Evolutionary conservation across 2,888 invertebrate genomes (phyloP).

Genomic region (Sclerodermus sp.): DNA sequence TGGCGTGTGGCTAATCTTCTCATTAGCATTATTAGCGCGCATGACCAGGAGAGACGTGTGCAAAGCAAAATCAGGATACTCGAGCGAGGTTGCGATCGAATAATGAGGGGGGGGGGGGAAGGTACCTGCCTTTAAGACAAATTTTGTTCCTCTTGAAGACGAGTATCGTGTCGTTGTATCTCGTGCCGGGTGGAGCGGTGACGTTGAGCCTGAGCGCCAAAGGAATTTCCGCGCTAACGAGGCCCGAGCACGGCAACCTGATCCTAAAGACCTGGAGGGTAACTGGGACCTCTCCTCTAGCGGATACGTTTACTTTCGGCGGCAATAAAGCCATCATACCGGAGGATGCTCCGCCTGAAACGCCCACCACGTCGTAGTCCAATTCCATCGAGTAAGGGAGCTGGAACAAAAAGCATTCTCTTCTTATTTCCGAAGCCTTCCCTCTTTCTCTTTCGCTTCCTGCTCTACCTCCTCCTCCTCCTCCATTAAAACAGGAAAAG

Average conservation of each 20-base stretch:
- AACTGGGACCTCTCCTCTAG: constrained; percentile 77
- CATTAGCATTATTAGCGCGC: no score
- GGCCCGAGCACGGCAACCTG: constrained; percentile 80
- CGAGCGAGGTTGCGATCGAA: not conserved
- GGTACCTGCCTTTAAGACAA: constrained; percentile 81
- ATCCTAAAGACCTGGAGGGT: constrained; percentile 76
- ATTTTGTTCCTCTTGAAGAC: constrained; percentile 85
- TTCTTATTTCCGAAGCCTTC: no score
- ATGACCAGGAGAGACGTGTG: no score
- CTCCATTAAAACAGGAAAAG: no score
- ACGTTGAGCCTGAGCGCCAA: constrained; percentile 82
- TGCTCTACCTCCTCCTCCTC: no score
- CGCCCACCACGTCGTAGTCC: constrained; percentile 70
- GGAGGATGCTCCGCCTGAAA: constrained; percentile 41
- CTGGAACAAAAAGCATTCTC: constrained; percentile 61
- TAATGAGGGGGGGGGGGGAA: no score
- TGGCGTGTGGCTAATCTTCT: no score
- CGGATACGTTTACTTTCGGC: constrained; percentile 82
- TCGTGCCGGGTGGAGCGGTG: constrained; percentile 68
- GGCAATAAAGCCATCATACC: constrained; percentile 67
- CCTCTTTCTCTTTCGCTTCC: no score
- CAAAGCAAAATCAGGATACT: no score
- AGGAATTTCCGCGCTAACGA: constrained; percentile 78
- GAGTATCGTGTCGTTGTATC: constrained; percentile 71
- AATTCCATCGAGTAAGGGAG: constrained; percentile 77